Evolutionary conservation across 2,797 vertebrate species (phyloP).

Genomic region (Clarias platycephalus): DNA sequence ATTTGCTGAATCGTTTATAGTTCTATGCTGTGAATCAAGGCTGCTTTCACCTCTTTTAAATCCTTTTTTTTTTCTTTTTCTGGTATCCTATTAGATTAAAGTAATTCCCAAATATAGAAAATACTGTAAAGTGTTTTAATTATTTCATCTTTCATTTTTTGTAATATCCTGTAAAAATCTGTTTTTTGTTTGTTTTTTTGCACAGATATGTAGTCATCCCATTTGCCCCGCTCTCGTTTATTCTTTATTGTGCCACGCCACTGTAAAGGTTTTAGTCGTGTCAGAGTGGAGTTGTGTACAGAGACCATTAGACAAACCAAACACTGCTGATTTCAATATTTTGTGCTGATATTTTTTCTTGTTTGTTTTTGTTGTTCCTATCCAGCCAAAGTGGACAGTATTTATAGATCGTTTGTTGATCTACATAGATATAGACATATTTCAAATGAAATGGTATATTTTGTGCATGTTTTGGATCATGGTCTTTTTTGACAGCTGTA

Average conservation of each 20-base stretch:
- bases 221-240: not conserved
- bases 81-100: too few relatives aligned
- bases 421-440: conserved; percentile 70
- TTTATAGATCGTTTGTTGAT: conserved; percentile 76
- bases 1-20: not conserved
- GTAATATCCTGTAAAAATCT: not conserved
- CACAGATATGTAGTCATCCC: not conserved
- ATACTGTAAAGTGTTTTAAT: not conserved
- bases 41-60: not conserved
- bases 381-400: conserved; percentile 73
- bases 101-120: not conserved
- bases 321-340: conserved; percentile 34
- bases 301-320: conserved; percentile 31
- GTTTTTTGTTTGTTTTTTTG: not conserved
- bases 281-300: conserved; percentile 14
- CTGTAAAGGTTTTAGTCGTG: not conserved
- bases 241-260: not conserved
- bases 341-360: not conserved
- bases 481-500: conserved; percentile 79
- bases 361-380: conserved; percentile 50
- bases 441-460: conserved; percentile 79
- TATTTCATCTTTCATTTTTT: not conserved
- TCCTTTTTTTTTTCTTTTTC: too few relatives aligned
- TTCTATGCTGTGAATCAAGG: not conserved
- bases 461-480: conserved; percentile 75